Base-by-base conservation (phyloP, 2,113 vertebrate genomes). In the Tangachromis dhanisi region DNA sequence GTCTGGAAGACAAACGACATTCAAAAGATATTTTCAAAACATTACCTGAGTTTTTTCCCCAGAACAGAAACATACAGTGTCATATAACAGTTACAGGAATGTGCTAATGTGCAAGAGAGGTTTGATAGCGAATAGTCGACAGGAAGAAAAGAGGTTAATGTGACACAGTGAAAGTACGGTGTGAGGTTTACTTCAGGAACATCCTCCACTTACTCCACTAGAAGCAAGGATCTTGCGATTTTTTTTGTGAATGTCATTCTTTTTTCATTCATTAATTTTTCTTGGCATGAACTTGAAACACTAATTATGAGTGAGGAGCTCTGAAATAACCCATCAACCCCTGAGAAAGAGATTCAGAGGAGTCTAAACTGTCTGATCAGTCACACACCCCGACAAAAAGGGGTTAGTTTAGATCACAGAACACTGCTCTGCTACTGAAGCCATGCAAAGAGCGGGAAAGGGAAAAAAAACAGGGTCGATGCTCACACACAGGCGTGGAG, bases 401-500 rank as follows among this genome's bases (percentile, higher is more conserved):
- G 91, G 86, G 88, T 95, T 85, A 96, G 90, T 92, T 83, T 31
- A 93, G 93, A 95, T 92, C 90, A 96, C 90, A 95, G 87, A 92
- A 89, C 90, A 90, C 91, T 90, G 96, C 95, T 90, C 90, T 92
- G 91, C 85, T 83, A 91, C 86, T 92, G 91, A 97, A 96, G 97
- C 97, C 93, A 96, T 98, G 98, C 97, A 93, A 42, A 76, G 89
- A 38, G 33, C 11, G 19, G 49, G 84, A 78, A 35, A 47, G 49
- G 78, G n/a, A 0, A 5, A 24, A 24, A 59, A 61, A 35, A 35
- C 19, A 21, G 45, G 54, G 79, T 79, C 76, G 87, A 84, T 89
- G 76, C 87, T 21, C 66, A 73, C 96, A 96, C 95, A 95, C 92
- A 95, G 94, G 92, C 21, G 94, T 95, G 95, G 95, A 96, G 96